A percentile compares a stretch with the other conserved stretches of the same genome.
phyloP scores from a whole-genome alignment of 1,140 invertebrate genomes.

The Ostrea edulis region DNA sequence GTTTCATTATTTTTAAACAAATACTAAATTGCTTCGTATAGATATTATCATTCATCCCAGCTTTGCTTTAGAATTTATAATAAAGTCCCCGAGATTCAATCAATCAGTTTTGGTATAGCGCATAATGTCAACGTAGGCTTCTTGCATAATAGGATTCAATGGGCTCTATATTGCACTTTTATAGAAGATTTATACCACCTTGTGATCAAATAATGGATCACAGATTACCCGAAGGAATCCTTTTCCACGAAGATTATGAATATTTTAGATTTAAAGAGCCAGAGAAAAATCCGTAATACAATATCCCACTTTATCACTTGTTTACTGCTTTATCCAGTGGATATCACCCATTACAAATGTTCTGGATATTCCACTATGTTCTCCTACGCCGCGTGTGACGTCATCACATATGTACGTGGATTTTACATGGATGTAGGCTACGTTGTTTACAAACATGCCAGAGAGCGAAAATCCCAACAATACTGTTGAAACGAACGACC shows the following conservation, averaged over 20 bases:
- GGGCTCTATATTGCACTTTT: neutral
- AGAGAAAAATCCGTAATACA: neutral
- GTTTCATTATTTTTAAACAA: neutral
- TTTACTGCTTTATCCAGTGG: no score
- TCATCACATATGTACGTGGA: no score
- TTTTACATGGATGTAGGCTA: no score
- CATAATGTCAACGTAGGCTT: neutral
- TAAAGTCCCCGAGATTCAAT: neutral
- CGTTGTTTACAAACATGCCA: no score
- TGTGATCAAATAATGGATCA: neutral
- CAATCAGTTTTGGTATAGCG: neutral
- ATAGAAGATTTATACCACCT: neutral
- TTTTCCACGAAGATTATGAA: neutral
- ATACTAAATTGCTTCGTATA: neutral
- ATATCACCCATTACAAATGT: no score
- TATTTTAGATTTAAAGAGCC: conserved; percentile 20
- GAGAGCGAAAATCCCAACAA: no score
- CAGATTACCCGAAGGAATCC: neutral
- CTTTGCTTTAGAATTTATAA: neutral
- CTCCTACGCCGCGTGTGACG: no score
- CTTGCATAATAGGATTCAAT: neutral
- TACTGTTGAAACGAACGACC: no score
- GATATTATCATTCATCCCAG: neutral
- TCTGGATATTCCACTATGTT: no score
- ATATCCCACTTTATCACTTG: neutral